These are phyloP conservation scores for Oreohelix idahoensis DNA, from an alignment of 1,140 invertebrate species.

Conservation along the genomic window DNA sequence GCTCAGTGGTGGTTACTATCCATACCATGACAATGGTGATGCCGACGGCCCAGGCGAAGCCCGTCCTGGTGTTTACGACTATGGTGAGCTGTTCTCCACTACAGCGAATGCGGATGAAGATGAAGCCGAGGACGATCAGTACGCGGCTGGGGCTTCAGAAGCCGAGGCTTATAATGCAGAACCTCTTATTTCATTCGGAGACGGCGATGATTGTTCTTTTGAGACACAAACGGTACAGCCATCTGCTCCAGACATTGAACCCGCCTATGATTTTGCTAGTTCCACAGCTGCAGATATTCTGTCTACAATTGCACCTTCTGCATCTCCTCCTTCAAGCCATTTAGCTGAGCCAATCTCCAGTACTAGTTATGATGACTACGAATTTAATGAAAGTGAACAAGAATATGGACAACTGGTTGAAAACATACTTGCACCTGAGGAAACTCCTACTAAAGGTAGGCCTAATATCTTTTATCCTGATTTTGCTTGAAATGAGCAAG, in stretches of 20 bases:
- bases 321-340: background rate
- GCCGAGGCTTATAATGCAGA: constrained; percentile 35
- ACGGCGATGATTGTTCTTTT: constrained; percentile 7
- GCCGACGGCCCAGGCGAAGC: background rate
- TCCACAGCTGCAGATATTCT: background rate
- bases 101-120: constrained; percentile 51
- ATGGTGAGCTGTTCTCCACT: constrained; percentile 49
- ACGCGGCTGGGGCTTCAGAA: constrained; percentile 53
- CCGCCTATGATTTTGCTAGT: constrained; percentile 36
- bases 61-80: background rate
- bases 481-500: too few relatives aligned
- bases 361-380: background rate
- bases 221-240: constrained; percentile 44
- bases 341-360: background rate
- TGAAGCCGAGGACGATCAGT: constrained; percentile 56
- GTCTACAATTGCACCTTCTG: background rate
- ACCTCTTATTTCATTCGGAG: constrained; percentile 47
- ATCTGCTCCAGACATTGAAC: constrained; percentile 44
- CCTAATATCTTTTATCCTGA: too few relatives aligned
- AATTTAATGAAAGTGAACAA: background rate
- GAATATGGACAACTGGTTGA: background rate
- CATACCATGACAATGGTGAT: constrained; percentile 1
- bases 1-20: constrained; percentile 5
- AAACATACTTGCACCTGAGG: background rate
- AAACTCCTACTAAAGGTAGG: too few relatives aligned